A percentile compares a stretch with the other conserved stretches of the same genome.
phyloP scores from a whole-genome alignment of 2,797 vertebrate species.

The Peromyscus eremicus region DNA sequence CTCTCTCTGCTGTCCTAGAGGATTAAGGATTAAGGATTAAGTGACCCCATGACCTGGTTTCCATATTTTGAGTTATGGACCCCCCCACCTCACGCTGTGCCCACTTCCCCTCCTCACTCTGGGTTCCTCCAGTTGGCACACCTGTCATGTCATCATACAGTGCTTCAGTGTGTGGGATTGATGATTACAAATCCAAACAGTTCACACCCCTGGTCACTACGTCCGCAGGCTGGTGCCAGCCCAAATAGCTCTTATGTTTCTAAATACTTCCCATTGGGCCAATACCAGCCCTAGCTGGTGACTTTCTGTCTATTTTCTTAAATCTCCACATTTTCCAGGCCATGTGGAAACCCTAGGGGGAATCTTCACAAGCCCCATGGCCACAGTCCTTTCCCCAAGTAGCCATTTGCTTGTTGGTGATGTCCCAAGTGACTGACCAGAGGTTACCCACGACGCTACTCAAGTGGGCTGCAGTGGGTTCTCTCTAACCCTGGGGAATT shows the following conservation, averaged over 20 bases:
- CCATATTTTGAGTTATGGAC: background rate
- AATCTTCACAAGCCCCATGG: background rate
- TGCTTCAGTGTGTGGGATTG: background rate
- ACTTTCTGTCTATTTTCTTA: background rate
- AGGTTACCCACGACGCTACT: background rate
- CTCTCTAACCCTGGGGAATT: background rate
- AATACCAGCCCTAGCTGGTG: background rate
- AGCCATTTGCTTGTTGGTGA: background rate
- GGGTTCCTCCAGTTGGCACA: background rate
- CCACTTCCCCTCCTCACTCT: background rate
- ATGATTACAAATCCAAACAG: background rate
- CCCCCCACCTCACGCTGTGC: background rate
- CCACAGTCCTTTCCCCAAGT: background rate
- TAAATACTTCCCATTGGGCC: background rate
- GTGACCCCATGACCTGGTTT: background rate
- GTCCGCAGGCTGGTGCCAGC: background rate
- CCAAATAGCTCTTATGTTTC: background rate
- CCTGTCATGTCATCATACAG: background rate
- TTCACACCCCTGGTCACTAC: background rate
- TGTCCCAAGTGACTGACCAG: background rate
- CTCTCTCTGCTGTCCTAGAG: background rate
- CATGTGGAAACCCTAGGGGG: background rate
- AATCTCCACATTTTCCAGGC: background rate
- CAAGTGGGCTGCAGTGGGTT: background rate
- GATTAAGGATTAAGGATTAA: background rate